Conservation (phyloP, 1,140 invertebrate species). For the Liolophura sinensis region DNA sequence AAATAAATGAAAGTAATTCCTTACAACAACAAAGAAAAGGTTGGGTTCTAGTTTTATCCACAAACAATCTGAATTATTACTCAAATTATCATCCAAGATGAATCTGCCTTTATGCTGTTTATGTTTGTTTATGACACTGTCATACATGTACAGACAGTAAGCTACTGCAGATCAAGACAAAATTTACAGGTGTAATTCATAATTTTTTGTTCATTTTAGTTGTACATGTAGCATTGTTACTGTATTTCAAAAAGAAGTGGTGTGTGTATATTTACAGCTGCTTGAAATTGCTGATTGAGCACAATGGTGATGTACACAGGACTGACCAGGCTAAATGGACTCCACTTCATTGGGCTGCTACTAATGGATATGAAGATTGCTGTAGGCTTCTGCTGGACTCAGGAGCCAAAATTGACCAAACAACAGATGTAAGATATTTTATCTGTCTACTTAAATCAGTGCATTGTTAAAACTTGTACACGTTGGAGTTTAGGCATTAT, state of each 20-base stretch:
- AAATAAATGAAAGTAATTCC: no score
- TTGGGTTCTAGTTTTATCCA: no score
- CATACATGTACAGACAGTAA: no score
- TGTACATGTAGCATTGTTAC: no score
- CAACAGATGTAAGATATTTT: neutral
- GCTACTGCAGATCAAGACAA: no score
- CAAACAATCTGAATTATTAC: no score
- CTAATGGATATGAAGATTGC: constrained; percentile 36
- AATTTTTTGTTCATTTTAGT: neutral
- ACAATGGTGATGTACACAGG: constrained; percentile 40
- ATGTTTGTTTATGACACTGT: no score
- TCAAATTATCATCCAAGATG: no score
- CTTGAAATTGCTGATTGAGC: constrained; percentile 38
- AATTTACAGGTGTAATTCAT: neutral
- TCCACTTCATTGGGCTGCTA: constrained; percentile 46
- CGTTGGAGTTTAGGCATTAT: neutral
- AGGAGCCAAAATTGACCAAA: constrained; percentile 36
- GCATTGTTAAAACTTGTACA: neutral
- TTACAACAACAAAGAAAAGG: no score
- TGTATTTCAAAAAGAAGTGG: no score
- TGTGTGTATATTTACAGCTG: constrained; percentile 28
- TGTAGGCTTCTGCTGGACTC: constrained; percentile 41
- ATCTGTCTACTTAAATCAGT: neutral
- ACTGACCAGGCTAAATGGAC: constrained; percentile 39
- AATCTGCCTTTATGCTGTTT: no score